These are phyloP conservation scores for Coendou prehensilis DNA, from an alignment of 2,797 vertebrate species.

Conservation along the genomic window DNA sequence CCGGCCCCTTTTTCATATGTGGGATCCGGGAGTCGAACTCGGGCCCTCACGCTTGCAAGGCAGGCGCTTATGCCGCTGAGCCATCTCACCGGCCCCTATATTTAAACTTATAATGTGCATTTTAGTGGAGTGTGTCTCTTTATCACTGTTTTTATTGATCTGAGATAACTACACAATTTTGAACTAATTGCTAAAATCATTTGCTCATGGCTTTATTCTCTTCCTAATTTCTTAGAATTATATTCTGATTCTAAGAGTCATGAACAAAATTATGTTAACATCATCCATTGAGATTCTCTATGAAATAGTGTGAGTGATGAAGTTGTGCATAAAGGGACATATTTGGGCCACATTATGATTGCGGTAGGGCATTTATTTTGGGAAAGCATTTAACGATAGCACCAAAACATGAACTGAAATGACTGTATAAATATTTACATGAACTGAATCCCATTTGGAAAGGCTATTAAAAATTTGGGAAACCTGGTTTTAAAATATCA, in stretches of 20 bases:
- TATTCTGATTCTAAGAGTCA: not conserved
- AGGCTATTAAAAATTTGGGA: not conserved
- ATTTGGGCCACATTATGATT: not conserved
- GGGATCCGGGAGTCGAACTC: no score
- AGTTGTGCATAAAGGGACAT: conserved; percentile 19
- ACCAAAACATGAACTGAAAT: conserved; percentile 20
- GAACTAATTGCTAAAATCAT: conserved; percentile 40
- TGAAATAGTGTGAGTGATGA: not conserved
- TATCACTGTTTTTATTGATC: conserved; percentile 42
- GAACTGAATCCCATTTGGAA: not conserved
- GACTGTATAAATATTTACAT: not conserved
- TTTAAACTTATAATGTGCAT: conserved; percentile 12
- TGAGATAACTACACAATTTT: conserved; percentile 35
- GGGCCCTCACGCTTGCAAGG: no score
- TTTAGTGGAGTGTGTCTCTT: conserved; percentile 5
- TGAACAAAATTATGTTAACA: not conserved
- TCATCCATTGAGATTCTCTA: not conserved
- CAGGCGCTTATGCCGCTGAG: no score
- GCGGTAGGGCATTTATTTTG: conserved; percentile 3
- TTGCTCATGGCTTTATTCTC: conserved; percentile 22
- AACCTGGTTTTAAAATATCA: conserved; percentile 50
- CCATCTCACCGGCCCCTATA: no score
- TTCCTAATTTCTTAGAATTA: conserved; percentile 47
- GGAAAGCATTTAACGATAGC: not conserved
- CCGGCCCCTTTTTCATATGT: no score